Conservation (phyloP, 2,888 invertebrate species). For the Apodemia zela region DNA sequence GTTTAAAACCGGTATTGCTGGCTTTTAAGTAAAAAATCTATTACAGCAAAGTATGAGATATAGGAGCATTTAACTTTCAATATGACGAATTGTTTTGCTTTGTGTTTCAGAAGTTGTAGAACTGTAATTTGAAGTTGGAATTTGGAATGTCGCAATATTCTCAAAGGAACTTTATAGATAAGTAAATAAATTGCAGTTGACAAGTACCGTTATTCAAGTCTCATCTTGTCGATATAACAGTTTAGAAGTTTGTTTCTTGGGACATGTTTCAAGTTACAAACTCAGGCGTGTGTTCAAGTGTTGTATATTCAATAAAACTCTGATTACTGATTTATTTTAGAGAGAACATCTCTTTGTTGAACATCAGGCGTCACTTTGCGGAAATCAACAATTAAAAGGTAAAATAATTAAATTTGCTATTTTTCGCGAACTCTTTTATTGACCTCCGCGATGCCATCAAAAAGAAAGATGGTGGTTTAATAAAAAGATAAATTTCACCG, state of each 20-base stretch:
- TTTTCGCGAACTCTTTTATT: no score
- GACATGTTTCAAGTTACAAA: conserved; percentile 3
- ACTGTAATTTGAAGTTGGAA: background rate
- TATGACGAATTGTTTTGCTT: background rate
- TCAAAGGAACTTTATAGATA: conserved; percentile 10
- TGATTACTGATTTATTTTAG: no score
- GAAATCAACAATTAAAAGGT: no score
- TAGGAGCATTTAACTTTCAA: background rate
- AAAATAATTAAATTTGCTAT: no score
- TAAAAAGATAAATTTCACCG: no score
- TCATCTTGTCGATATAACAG: conserved; percentile 15
- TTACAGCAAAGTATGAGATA: background rate
- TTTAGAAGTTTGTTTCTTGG: conserved; percentile 15
- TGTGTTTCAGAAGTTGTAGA: background rate
- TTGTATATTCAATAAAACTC: background rate
- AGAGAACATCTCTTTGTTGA: no score
- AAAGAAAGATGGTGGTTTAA: no score
- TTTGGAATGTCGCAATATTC: background rate
- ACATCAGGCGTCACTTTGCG: no score
- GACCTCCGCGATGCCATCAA: no score
- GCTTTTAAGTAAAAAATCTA: no score
- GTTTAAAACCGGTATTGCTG: no score
- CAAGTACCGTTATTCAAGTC: conserved; percentile 12
- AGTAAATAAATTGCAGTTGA: conserved; percentile 16
- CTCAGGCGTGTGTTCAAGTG: conserved; percentile 4